Evolutionary conservation across 2,113 vertebrate species (phyloP).

Genomic region (Peromyscus polionotus): DNA sequence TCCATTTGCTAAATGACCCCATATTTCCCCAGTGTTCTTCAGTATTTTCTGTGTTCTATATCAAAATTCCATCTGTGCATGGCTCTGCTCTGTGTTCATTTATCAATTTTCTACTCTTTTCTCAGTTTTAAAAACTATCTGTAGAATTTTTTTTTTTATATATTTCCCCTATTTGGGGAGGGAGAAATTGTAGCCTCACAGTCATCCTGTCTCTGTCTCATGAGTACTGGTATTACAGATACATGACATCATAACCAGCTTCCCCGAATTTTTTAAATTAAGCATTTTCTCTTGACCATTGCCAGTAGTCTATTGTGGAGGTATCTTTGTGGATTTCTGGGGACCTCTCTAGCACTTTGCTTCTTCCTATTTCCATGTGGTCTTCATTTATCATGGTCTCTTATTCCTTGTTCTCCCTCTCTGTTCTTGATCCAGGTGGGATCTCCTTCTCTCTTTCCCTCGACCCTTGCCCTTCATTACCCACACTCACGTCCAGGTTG

Average conservation of each 20-base stretch:
- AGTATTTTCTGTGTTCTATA: neutral
- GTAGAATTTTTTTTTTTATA: neutral
- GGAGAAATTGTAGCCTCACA: neutral
- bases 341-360: too few relatives aligned
- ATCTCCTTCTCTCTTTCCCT: too few relatives aligned
- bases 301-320: too few relatives aligned
- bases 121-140: neutral
- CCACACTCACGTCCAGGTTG: too few relatives aligned
- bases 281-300: neutral
- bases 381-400: too few relatives aligned
- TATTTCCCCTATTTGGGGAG: neutral
- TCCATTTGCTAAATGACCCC: neutral
- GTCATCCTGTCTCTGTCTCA: neutral
- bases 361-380: too few relatives aligned
- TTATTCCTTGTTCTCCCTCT: too few relatives aligned
- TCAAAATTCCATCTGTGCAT: neutral
- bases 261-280: neutral
- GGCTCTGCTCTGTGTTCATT: neutral
- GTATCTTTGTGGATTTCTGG: too few relatives aligned
- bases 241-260: neutral
- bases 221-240: neutral
- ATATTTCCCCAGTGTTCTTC: neutral
- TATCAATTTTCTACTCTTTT: neutral
- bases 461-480: too few relatives aligned
- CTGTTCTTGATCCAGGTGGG: too few relatives aligned